Evolutionary conservation across 2,797 vertebrate genomes (phyloP).

Genomic region (Aplochiton taeniatus): DNA sequence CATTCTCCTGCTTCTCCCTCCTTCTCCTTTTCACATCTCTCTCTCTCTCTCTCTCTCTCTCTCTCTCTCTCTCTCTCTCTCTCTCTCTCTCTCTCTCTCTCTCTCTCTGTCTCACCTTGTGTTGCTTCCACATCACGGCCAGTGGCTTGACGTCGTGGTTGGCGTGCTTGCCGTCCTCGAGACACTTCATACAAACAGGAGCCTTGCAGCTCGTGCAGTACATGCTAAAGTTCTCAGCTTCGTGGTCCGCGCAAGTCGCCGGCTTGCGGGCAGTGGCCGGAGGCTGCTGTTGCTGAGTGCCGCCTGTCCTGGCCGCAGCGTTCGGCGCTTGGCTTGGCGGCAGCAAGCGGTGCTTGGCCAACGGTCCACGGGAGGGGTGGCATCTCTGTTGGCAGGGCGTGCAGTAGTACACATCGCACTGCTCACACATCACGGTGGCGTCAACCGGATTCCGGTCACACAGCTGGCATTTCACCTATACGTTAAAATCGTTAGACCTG

Average conservation of each 20-base stretch:
- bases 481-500: no score
- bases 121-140: slow-evolving; percentile 93
- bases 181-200: slow-evolving; percentile 89
- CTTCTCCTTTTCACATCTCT: neutral
- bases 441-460: slow-evolving; percentile 92
- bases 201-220: slow-evolving; percentile 88
- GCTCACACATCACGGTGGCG: slow-evolving; percentile 91
- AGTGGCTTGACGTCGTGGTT: slow-evolving; percentile 91
- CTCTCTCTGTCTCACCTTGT: slow-evolving; percentile 83
- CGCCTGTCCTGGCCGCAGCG: slow-evolving; percentile 39
- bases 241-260: slow-evolving; percentile 90
- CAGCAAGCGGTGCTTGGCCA: slow-evolving; percentile 91
- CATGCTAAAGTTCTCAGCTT: slow-evolving; percentile 91
- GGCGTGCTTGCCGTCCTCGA: slow-evolving; percentile 88
- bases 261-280: slow-evolving; percentile 74
- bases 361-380: slow-evolving; percentile 92
- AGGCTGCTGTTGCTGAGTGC: slow-evolving; percentile 52
- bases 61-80: neutral
- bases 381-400: slow-evolving; percentile 90
- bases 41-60: neutral
- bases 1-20: neutral
- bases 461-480: slow-evolving; percentile 84
- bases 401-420: slow-evolving; percentile 95
- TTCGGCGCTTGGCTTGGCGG: slow-evolving; percentile 63
- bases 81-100: neutral